These are phyloP conservation scores for Tipula vernalis DNA, from an alignment of 2,888 invertebrate genomes.

Conservation along the genomic window DNA sequence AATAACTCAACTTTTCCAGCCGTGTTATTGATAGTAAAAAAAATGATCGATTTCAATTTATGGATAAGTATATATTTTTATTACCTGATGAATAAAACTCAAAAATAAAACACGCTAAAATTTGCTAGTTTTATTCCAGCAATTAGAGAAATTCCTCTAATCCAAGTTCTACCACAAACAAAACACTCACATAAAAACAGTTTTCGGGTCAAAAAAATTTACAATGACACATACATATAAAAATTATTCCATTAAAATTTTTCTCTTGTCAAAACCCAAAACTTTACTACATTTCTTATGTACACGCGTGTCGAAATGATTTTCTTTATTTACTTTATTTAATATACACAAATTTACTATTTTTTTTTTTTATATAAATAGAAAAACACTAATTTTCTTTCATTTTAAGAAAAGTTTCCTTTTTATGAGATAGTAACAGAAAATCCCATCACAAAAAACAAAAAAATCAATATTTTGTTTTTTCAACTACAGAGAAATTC, in stretches of 20 bases:
- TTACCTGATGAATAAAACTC: not conserved
- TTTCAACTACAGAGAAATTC: not conserved
- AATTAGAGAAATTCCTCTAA: not conserved
- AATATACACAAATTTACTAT: not conserved
- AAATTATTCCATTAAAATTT: not conserved
- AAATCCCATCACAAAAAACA: slow-evolving; percentile 5
- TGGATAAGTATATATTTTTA: not conserved
- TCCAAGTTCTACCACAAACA: not conserved
- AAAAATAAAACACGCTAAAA: not conserved
- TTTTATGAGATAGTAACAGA: not conserved
- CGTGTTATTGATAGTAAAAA: not conserved
- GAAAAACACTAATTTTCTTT: not conserved
- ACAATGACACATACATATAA: not conserved
- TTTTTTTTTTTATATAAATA: not conserved
- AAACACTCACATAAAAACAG: not conserved
- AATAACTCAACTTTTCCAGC: not conserved
- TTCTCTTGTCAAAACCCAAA: not conserved
- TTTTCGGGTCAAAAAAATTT: not conserved
- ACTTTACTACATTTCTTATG: not conserved
- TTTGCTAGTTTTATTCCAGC: no score
- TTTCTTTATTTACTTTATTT: not conserved
- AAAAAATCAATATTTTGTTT: not conserved
- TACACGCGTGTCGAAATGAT: not conserved
- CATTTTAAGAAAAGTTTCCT: not conserved
- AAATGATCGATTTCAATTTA: not conserved